A percentile compares a stretch with the other conserved stretches of the same genome.
Conservation (phyloP, 2,797 vertebrate species). For the Notolabrus celidotus region DNA sequence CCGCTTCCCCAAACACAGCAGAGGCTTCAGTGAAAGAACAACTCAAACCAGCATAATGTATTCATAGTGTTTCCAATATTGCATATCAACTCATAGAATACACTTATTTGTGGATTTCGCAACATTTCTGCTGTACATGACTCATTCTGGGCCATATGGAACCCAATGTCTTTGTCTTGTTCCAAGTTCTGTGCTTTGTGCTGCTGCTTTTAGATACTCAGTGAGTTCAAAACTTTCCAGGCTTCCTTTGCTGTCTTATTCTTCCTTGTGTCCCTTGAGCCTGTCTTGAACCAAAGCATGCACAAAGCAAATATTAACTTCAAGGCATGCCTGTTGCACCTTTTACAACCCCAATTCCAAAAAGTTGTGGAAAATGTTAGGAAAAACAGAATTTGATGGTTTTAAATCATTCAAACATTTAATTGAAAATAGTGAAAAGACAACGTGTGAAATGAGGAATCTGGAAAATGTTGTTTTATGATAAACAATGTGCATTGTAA, state of each 20-base stretch:
- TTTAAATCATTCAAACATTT: too few relatives aligned
- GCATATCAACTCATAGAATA: conserved; percentile 1
- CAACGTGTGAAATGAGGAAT: too few relatives aligned
- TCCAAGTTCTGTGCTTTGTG: background rate
- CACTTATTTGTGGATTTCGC: background rate
- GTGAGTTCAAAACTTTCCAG: background rate
- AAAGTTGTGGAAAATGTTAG: too few relatives aligned
- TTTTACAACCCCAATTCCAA: too few relatives aligned
- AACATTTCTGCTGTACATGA: background rate
- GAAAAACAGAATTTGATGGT: too few relatives aligned
- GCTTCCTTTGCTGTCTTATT: background rate
- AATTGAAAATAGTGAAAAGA: too few relatives aligned
- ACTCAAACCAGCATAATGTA: conserved; percentile 6
- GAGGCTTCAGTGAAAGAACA: background rate
- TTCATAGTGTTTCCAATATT: background rate
- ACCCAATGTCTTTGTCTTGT: background rate
- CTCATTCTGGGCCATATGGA: background rate
- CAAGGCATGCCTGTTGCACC: background rate
- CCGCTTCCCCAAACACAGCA: conserved; percentile 3
- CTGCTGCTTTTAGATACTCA: background rate
- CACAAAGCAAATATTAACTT: too few relatives aligned
- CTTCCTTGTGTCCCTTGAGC: background rate
- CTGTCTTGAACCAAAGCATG: background rate
- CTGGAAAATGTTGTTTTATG: too few relatives aligned
- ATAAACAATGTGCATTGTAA: too few relatives aligned